These are phyloP conservation scores for Gallinago stenura DNA, from an alignment of 2,797 vertebrate species.

Conservation along the genomic window DNA sequence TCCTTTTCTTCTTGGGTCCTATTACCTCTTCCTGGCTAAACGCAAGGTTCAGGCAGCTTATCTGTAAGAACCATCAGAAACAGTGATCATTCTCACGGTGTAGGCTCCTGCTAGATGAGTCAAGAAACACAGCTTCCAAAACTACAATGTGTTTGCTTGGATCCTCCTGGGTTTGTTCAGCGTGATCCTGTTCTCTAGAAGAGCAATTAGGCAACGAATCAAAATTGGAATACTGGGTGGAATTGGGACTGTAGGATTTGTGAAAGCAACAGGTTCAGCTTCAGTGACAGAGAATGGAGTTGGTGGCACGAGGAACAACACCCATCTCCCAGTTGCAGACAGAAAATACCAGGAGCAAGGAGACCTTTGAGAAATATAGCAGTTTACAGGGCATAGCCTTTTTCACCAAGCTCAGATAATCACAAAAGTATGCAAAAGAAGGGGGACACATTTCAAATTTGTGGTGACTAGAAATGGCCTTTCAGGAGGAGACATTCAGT, in stretches of 20 bases:
- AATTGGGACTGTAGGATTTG: background rate
- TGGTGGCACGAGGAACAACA: background rate
- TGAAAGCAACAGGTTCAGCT: background rate
- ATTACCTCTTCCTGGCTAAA: constrained; percentile 69
- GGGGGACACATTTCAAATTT: background rate
- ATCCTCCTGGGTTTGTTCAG: constrained; percentile 18
- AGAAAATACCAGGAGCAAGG: background rate
- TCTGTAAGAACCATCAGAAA: constrained; percentile 77
- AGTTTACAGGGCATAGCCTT: background rate
- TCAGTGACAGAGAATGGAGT: background rate
- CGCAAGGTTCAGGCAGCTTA: constrained; percentile 48
- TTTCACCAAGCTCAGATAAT: background rate
- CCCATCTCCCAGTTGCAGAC: background rate
- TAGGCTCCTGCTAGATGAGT: constrained; percentile 3
- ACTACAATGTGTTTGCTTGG: constrained; percentile 1
- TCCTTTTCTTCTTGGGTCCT: constrained; percentile 74
- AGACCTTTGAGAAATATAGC: background rate
- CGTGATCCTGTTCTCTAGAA: constrained; percentile 31
- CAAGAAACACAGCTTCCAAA: constrained; percentile 57
- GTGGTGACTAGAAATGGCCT: background rate
- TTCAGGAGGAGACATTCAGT: background rate
- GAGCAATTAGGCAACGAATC: background rate
- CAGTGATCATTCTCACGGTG: constrained; percentile 44
- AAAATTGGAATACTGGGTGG: background rate
- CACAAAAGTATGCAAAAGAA: background rate